Base-by-base conservation (phyloP, 2,113 vertebrate species). In the Sphyrna mokarran region DNA sequence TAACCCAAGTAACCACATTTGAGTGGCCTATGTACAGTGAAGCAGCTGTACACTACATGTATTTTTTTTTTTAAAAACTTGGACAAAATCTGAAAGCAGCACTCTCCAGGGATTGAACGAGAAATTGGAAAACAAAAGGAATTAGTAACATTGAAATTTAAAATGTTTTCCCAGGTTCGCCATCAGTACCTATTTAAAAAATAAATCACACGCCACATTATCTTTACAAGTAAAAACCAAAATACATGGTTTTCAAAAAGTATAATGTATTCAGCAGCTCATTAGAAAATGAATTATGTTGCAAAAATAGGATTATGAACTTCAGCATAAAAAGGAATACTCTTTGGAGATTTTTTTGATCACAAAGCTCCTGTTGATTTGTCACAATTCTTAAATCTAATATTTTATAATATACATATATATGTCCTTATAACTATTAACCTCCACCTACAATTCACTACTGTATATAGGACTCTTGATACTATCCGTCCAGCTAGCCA, bases 271-370 rank as follows among this genome's bases (percentile, higher is more conserved):
- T 97, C 98, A 97, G 97, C 98, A 99, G 98, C 98, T 99, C 99
- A 99, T 96, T 96, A 96, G 97, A 96, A 96, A 96, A 97, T 97
- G 97, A 98, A 98, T 97, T 97, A 97, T 96, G 96, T 97, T 97
- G 11, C 23, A 95, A 72, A 90, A 72, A 95, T n/a, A 72, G 40
- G 37, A 26, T 72, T 54, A 95, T 54, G 97, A 91, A 96, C 97
- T 98, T 98, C 97, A 97, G 98, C 96, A 97, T 97, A 97, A 98
- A 97, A 97, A 96, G 95, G 97, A 98, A 98, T 97, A 98, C 97
- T 99, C 98, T 99, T 99, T 99, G 98, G 99, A 99, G 98, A 98
- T 97, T 96, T 97, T 97, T 97, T 97, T 96, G 96, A 96, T 97
- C 96, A 96, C 96, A 96, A 96, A 97, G 96, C 96, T 97, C 97